These are phyloP conservation scores for Drosophila flavopinicola DNA, from an alignment of 2,888 invertebrate species.

Conservation along the genomic window DNA sequence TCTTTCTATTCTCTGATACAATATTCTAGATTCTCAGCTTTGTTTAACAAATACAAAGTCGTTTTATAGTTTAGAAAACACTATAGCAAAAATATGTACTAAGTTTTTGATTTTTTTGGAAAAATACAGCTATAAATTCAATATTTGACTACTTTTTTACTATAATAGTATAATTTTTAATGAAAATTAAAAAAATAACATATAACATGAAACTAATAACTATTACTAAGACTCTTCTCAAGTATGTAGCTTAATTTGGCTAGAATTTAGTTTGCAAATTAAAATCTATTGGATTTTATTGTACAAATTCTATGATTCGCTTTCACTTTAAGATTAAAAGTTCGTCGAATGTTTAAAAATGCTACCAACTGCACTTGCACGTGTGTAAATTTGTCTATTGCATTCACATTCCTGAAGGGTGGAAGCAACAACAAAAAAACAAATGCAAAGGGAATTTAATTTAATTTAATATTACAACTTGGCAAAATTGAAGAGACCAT, in stretches of 20 bases:
- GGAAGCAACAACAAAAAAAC: background rate
- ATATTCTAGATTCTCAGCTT: no score
- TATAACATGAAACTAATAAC: background rate
- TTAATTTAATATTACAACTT: conserved; percentile 70
- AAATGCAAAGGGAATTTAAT: conserved; percentile 67
- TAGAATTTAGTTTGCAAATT: no score
- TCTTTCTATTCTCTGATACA: no score
- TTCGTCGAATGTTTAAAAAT: no score
- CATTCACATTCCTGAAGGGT: conserved; percentile 12
- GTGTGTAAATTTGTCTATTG: conserved; percentile 22
- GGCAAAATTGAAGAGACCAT: conserved; percentile 72
- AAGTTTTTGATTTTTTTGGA: background rate
- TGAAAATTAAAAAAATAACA: no score
- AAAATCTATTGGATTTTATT: no score
- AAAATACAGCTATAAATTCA: background rate
- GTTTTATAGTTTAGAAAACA: no score
- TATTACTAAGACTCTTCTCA: no score
- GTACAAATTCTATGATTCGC: background rate
- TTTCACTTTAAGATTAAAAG: conserved; percentile 4
- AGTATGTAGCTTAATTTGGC: no score
- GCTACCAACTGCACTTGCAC: conserved; percentile 1
- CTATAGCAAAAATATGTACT: no score
- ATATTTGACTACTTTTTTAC: no score
- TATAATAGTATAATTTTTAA: background rate
- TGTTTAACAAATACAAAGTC: no score